Conservation (phyloP, 2,888 invertebrate species). For the Cerceris ruficornis region DNA sequence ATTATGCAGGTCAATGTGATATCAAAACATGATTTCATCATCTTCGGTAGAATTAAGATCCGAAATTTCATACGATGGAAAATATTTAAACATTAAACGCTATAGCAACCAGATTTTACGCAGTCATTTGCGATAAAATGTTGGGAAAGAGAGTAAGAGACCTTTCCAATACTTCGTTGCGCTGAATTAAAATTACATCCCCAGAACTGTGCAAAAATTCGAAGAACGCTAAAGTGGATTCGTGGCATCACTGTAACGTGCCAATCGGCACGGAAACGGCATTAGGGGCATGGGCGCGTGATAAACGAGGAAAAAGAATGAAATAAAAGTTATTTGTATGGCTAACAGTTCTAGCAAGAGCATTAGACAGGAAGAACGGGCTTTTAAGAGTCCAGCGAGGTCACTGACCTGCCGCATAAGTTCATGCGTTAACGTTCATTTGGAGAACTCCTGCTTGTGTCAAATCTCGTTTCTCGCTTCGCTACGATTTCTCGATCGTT, state of each 20-base stretch:
- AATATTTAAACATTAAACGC: too few relatives aligned
- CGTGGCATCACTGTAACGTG: neutral
- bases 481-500: conserved; percentile 23
- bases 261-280: neutral
- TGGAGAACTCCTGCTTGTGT: conserved; percentile 25
- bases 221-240: neutral
- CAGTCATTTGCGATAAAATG: too few relatives aligned
- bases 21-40: too few relatives aligned
- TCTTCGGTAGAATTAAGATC: too few relatives aligned
- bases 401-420: conserved; percentile 55
- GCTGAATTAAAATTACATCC: too few relatives aligned
- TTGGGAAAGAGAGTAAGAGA: too few relatives aligned
- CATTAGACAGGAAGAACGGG: conserved; percentile 53
- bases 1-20: too few relatives aligned
- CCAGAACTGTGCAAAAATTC: neutral
- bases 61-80: too few relatives aligned
- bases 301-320: conserved; percentile 27
- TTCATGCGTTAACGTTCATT: conserved; percentile 49
- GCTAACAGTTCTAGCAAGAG: conserved; percentile 50
- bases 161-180: too few relatives aligned
- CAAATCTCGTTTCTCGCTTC: conserved; percentile 15
- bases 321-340: conserved; percentile 42
- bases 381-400: conserved; percentile 43
- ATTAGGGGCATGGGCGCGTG: conserved; percentile 5
- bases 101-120: too few relatives aligned